Evolutionary conservation across 2,888 invertebrate genomes (phyloP), one percentile per base, ranked within the genome.

Genomic region (Cotesia congregata): DNA sequence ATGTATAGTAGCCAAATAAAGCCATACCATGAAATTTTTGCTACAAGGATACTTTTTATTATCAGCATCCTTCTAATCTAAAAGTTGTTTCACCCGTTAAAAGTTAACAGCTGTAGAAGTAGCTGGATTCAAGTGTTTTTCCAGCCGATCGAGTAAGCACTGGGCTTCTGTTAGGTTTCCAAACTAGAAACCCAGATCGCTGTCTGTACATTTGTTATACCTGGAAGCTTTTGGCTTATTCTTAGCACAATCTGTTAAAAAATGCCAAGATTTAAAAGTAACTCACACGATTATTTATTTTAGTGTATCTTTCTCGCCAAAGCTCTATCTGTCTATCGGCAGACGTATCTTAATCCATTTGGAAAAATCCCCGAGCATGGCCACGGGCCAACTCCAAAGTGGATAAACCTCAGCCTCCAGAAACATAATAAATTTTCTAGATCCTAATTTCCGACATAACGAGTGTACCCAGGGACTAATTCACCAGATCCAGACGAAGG

Each of bases 371-470:
- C 62, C 12, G 64, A 62, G 69, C 73, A 75, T 80, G 79, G 79
- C 80, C 72, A 65, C 20, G 17, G 20, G 80, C 79, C 78, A 78
- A 79, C 75, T 77, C 77, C 77, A 78, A 78, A 77, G 71, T 80
- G 76, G 77, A 79, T 79, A 80, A 77, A 67, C 77, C 75, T 62
- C 62, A 50, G 50, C 12, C 50, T 71, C 61, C 61, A 71, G 38
- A 71, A 71, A 61, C 12, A 50, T 12, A 50, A 50, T 40, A 65
- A 70, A 17, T 64, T 65, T 60, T 61, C 41, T 41, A n/a, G 62
- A 38, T 69, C 64, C 38, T 65, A 65, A 65, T 65, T 65, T 65
- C 7, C 65, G 12, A 30, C 30, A 65, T 20, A 30, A 38, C 65
- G 30, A 65, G 65, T 65, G 65, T 65, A 12, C 38, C 30, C 12